Evolutionary conservation across 2,113 vertebrate genomes (phyloP).

Genomic region (Todiramphus saurophagus): DNA sequence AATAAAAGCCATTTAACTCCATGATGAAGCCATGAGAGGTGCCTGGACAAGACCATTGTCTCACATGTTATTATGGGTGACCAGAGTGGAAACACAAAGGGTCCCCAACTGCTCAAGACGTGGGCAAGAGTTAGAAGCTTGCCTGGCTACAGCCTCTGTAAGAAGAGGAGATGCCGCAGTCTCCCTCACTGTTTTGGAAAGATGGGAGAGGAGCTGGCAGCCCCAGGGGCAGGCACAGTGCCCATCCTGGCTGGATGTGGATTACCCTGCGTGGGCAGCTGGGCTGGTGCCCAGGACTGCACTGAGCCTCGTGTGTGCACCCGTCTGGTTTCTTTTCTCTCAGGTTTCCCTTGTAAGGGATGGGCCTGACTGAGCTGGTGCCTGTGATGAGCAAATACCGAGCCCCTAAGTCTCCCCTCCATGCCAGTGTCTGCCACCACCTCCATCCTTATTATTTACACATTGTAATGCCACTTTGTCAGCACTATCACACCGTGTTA

Average conservation of each 20-base stretch:
- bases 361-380: not conserved
- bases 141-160: not conserved
- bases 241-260: not conserved
- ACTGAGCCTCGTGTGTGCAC: not conserved
- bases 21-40: fast-evolving
- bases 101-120: not conserved
- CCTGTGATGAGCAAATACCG: fast-evolving
- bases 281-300: not conserved
- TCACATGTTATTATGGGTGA: fast-evolving
- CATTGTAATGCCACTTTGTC: not conserved
- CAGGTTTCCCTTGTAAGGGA: not conserved
- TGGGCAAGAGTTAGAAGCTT: not conserved
- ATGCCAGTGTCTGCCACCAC: not conserved
- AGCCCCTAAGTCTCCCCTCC: not conserved
- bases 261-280: fast-evolving
- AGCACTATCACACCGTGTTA: not conserved
- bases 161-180: not conserved
- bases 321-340: not conserved
- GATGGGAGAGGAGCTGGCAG: fast-evolving
- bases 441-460: not conserved
- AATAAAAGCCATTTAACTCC: not conserved
- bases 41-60: not conserved
- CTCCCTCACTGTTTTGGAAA: not conserved
- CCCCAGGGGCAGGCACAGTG: no score
- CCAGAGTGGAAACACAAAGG: not conserved